Percentiles rank a stretch among this genome's conserved stretches.
Conservation (phyloP, 2,888 invertebrate species). For the Diploptera punctata region DNA sequence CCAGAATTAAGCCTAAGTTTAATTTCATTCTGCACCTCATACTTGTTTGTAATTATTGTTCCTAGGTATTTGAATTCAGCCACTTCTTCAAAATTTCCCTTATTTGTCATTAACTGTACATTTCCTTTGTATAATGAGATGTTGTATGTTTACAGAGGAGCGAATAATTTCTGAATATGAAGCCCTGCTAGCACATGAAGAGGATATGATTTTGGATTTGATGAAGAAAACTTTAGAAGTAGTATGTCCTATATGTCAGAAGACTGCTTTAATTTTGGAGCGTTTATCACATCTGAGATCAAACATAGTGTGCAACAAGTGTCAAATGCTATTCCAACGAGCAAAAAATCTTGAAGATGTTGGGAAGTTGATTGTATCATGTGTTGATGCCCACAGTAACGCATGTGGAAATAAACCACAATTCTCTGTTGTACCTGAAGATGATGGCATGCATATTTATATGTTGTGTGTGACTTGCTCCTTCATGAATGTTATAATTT, state of each 20-base stretch:
- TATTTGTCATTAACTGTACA: too few relatives aligned
- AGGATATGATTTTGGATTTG: constrained; percentile 48
- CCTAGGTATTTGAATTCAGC: too few relatives aligned
- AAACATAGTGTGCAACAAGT: constrained; percentile 49
- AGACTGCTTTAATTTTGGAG: constrained; percentile 33
- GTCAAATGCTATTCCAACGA: constrained; percentile 48
- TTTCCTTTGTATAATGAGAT: neutral
- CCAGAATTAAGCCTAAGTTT: too few relatives aligned
- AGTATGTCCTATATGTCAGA: constrained; percentile 55
- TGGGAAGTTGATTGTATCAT: constrained; percentile 47
- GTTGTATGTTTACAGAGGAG: constrained; percentile 37
- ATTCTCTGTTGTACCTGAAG: constrained; percentile 47
- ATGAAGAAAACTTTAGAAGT: constrained; percentile 46
- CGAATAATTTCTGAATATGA: constrained; percentile 54
- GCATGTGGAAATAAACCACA: constrained; percentile 47
- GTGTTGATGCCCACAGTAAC: constrained; percentile 48
- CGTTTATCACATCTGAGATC: constrained; percentile 45
- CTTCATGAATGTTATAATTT: constrained; percentile 37
- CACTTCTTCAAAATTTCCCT: too few relatives aligned
- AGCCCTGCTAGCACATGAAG: constrained; percentile 50
- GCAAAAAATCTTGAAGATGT: constrained; percentile 46
- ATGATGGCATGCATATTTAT: constrained; percentile 47
- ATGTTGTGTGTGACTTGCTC: constrained; percentile 50
- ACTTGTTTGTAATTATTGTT: too few relatives aligned
- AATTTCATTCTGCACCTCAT: too few relatives aligned